Percentiles rank a stretch among this genome's conserved stretches.
Conservation (phyloP, 2,797 vertebrate species). For the Allobates femoralis region DNA sequence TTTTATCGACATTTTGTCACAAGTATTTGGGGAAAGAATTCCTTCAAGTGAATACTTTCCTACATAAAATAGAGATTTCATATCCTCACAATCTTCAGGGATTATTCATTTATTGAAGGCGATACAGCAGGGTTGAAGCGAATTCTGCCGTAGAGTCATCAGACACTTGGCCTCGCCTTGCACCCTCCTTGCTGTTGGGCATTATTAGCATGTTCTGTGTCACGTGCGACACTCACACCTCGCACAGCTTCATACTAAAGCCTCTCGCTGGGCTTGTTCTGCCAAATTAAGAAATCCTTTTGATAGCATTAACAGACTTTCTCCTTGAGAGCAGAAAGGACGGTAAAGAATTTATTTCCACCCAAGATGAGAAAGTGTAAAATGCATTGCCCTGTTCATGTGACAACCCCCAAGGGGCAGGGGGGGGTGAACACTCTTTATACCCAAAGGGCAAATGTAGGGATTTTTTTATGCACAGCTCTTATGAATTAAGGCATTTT, state of each 20-base stretch:
- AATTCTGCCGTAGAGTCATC: not conserved
- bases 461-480: not conserved
- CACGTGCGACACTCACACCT: constrained; percentile 44
- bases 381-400: constrained; percentile 71
- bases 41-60: not conserved
- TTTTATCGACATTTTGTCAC: constrained; percentile 11
- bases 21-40: not conserved
- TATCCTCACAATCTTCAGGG: not conserved
- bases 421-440: not conserved
- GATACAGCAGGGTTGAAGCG: not conserved
- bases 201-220: constrained; percentile 36
- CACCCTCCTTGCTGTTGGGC: constrained; percentile 17
- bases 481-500: not conserved
- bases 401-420: constrained; percentile 1
- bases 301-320: constrained; percentile 66
- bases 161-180: not conserved
- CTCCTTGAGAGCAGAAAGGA: constrained; percentile 77
- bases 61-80: not conserved
- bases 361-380: constrained; percentile 71
- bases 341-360: constrained; percentile 79
- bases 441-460: constrained; percentile 2
- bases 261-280: constrained; percentile 30
- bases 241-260: constrained; percentile 25
- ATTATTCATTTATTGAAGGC: constrained; percentile 1
- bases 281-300: constrained; percentile 35